Percentiles rank a stretch among this genome's conserved stretches.
phyloP scores from a whole-genome alignment of 2,888 invertebrate genomes.

The Xestia xanthographa region DNA sequence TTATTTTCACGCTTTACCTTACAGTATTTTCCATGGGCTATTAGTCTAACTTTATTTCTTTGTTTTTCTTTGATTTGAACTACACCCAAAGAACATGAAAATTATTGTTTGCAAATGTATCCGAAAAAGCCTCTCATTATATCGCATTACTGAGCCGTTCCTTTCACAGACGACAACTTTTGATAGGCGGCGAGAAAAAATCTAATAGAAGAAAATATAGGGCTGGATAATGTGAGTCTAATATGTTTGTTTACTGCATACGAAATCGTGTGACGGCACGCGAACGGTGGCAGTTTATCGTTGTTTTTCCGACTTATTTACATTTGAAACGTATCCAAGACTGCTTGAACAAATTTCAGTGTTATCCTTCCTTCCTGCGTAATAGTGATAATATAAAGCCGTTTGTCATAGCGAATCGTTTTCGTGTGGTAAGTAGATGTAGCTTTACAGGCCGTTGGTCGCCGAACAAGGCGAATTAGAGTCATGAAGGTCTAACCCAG shows the following conservation, averaged over 20 bases:
- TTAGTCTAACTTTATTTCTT: constrained; percentile 22
- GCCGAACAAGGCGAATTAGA: constrained; percentile 28
- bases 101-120: constrained; percentile 45
- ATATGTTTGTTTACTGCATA: constrained; percentile 82
- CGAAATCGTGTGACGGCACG: constrained; percentile 66
- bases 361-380: constrained; percentile 66
- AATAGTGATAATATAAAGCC: constrained; percentile 61
- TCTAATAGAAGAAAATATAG: constrained; percentile 68
- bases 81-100: constrained; percentile 12
- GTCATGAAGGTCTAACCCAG: not conserved
- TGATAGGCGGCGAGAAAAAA: constrained; percentile 67
- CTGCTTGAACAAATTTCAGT: constrained; percentile 62
- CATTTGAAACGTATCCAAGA: constrained; percentile 73
- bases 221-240: constrained; percentile 72
- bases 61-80: constrained; percentile 43
- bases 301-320: constrained; percentile 78
- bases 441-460: constrained; percentile 28
- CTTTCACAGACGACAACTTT: constrained; percentile 57
- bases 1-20: too few species aligned
- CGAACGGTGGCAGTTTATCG: constrained; percentile 72
- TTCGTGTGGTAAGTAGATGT: constrained; percentile 47
- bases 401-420: constrained; percentile 57
- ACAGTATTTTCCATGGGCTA: not conserved
- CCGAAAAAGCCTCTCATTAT: constrained; percentile 39
- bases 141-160: constrained; percentile 54